A percentile compares a stretch with the other conserved stretches of the same genome.
Evolutionary conservation across 2,888 invertebrate species (phyloP).

Genomic region (Volucella inanis): DNA sequence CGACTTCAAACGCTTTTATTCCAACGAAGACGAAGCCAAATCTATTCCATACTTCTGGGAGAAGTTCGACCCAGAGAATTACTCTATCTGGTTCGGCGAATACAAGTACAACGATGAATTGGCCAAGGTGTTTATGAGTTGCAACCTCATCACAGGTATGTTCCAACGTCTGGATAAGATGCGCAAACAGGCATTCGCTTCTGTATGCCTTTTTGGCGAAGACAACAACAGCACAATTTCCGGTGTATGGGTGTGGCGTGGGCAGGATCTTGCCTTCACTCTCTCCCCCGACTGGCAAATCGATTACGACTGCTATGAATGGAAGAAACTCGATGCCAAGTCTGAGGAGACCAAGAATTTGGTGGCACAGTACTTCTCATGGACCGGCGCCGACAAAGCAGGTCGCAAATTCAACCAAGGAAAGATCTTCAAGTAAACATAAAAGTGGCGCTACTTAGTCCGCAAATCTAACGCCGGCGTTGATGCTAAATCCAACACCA

Average conservation of each 20-base stretch:
- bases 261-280: slow-evolving; percentile 96
- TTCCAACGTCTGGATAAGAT: slow-evolving; percentile 99
- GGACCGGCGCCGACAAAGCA: slow-evolving; percentile 92
- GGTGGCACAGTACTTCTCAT: slow-evolving; percentile 94
- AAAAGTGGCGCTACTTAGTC: slow-evolving; percentile 6
- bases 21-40: slow-evolving; percentile 96
- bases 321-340: slow-evolving; percentile 95
- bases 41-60: slow-evolving; percentile 99
- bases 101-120: slow-evolving; percentile 98
- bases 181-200: slow-evolving; percentile 98
- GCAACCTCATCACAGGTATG: slow-evolving; percentile 99
- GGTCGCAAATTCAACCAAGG: slow-evolving; percentile 99
- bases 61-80: slow-evolving; percentile 97
- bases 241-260: slow-evolving; percentile 99
- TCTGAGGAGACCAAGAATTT: slow-evolving; percentile 92
- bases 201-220: slow-evolving; percentile 95
- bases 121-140: slow-evolving; percentile 97
- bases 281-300: slow-evolving; percentile 96
- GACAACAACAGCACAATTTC: slow-evolving; percentile 97
- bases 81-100: slow-evolving; percentile 98
- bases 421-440: slow-evolving; percentile 98
- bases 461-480: slow-evolving; percentile 49
- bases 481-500: slow-evolving; percentile 42
- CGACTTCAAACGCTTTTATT: slow-evolving; percentile 98
- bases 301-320: slow-evolving; percentile 97